Conservation (phyloP, 2,888 invertebrate species). For the Strigamia transsilvanica region DNA sequence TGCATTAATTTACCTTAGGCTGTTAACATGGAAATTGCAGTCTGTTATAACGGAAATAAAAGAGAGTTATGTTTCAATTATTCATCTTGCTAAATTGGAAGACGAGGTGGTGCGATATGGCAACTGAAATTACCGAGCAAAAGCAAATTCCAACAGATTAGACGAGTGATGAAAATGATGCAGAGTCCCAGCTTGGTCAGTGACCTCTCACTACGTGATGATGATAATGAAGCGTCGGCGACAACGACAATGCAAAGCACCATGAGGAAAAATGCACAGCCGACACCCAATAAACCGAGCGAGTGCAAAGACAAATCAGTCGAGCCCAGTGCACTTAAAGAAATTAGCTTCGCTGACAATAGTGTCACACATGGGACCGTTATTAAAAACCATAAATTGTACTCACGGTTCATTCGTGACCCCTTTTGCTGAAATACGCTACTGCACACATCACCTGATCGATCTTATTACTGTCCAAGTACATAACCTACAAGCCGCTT, state of each 20-base stretch:
- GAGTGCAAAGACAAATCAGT: slow-evolving; percentile 49
- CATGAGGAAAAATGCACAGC: slow-evolving; percentile 39
- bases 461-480: slow-evolving; percentile 49
- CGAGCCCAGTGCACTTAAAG: slow-evolving; percentile 47
- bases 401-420: slow-evolving; percentile 41
- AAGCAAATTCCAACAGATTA: slow-evolving; percentile 47
- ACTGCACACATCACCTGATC: slow-evolving; percentile 48
- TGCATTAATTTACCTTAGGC: slow-evolving; percentile 22
- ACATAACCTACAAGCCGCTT: slow-evolving; percentile 42
- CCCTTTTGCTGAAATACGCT: slow-evolving; percentile 28
- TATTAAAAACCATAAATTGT: slow-evolving; percentile 49
- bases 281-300: slow-evolving; percentile 49
- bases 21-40: slow-evolving; percentile 47
- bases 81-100: slow-evolving; percentile 47
- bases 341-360: slow-evolving; percentile 48
- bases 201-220: slow-evolving; percentile 47
- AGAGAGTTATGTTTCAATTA: slow-evolving; percentile 49
- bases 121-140: slow-evolving; percentile 41
- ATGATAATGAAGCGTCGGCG: slow-evolving; percentile 45
- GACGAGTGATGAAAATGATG: slow-evolving; percentile 49
- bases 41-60: slow-evolving; percentile 33
- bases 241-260: slow-evolving; percentile 42
- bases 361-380: slow-evolving; percentile 44
- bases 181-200: slow-evolving; percentile 31
- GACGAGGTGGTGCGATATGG: slow-evolving; percentile 32